Conservation (phyloP, 2,888 invertebrate species). For the Drosophila formosana region DNA sequence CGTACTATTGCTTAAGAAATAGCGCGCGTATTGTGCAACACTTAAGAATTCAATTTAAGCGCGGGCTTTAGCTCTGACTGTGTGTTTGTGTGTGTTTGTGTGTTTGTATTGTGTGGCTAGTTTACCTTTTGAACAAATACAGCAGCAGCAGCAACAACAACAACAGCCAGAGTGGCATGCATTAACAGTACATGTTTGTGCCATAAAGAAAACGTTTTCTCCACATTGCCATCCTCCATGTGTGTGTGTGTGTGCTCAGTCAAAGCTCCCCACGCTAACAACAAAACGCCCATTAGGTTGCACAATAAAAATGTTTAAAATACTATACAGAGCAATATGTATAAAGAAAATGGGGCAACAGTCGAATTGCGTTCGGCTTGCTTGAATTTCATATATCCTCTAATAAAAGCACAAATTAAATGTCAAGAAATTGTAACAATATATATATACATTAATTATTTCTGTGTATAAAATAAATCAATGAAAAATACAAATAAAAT, state of each 20-base stretch:
- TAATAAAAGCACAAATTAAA: no score
- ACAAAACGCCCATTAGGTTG: constrained; percentile 73
- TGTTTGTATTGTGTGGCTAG: constrained; percentile 58
- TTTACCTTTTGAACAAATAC: constrained; percentile 60
- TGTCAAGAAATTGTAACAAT: no score
- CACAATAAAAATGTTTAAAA: constrained; percentile 78
- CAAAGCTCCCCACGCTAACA: constrained; percentile 58
- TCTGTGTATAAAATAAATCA: no score
- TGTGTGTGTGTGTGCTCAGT: constrained; percentile 27
- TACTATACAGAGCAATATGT: constrained; percentile 55
- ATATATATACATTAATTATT: no score
- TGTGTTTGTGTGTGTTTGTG: constrained; percentile 33
- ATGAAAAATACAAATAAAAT: no score
- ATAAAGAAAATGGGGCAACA: constrained; percentile 26
- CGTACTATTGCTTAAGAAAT: constrained; percentile 39
- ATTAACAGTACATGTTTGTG: constrained; percentile 72
- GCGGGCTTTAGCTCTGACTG: constrained; percentile 13
- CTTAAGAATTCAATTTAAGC: constrained; percentile 72
- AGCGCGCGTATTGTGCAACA: constrained; percentile 60
- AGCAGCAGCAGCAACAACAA: constrained; percentile 44
- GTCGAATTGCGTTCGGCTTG: constrained; percentile 18
- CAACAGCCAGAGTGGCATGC: constrained; percentile 51
- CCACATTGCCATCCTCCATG: not conserved
- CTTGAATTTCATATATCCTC: constrained; percentile 13
- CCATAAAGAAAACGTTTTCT: constrained; percentile 59